A percentile compares a stretch with the other conserved stretches of the same genome.
phyloP scores from a whole-genome alignment of 1,140 invertebrate genomes.

The Tachypleus tridentatus region DNA sequence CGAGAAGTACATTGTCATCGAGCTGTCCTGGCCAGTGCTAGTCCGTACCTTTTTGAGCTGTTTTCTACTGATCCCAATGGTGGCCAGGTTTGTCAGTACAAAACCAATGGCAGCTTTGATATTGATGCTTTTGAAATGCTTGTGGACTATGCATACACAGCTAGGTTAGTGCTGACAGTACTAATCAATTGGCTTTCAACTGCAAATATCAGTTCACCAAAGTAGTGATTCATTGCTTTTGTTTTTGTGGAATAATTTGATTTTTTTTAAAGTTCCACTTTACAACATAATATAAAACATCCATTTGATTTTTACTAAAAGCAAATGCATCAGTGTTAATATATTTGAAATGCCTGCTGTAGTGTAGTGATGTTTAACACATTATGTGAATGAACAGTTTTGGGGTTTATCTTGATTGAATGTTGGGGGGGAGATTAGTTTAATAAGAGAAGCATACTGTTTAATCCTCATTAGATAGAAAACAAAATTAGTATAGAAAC shows the following conservation, averaged over 20 bases:
- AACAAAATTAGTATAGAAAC: no score
- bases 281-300: neutral
- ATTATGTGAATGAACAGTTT: no score
- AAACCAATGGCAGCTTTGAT: slow-evolving; percentile 53
- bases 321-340: no score
- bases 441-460: no score
- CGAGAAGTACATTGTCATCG: slow-evolving; percentile 60
- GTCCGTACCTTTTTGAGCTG: slow-evolving; percentile 61
- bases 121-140: slow-evolving; percentile 53
- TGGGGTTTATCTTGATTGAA: no score
- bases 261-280: slow-evolving; percentile 2
- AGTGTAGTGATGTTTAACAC: no score
- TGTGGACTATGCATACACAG: slow-evolving; percentile 69
- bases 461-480: no score
- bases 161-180: slow-evolving; percentile 35
- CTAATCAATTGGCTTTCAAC: slow-evolving; percentile 6
- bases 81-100: slow-evolving; percentile 36
- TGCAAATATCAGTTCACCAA: slow-evolving; percentile 1
- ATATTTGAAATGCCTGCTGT: no score
- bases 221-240: neutral
- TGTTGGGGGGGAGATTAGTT: no score
- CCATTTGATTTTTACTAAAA: neutral
- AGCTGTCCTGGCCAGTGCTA: slow-evolving; percentile 58
- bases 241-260: no score
- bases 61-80: slow-evolving; percentile 47